A percentile compares a stretch with the other conserved stretches of the same genome.
These are phyloP conservation scores for Sclerodermus sp. DNA, from an alignment of 2,888 invertebrate genomes.

Conservation along the genomic window DNA sequence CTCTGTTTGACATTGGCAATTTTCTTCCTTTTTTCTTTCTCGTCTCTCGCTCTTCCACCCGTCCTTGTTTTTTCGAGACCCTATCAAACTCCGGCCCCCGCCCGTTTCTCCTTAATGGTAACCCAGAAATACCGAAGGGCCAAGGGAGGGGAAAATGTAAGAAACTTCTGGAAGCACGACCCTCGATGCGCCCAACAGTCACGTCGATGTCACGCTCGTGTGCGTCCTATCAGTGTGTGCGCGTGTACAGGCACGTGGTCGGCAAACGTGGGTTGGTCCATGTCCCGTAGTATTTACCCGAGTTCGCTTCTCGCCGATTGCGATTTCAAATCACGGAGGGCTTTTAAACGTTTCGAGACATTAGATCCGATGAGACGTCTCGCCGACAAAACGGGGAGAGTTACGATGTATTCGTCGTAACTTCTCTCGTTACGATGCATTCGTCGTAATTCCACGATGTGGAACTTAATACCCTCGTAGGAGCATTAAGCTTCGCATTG, in stretches of 20 bases:
- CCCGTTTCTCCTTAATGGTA: too few species aligned
- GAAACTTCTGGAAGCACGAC: slow-evolving; percentile 1
- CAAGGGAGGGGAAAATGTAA: background rate
- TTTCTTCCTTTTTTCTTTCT: background rate
- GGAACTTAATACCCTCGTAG: too few species aligned
- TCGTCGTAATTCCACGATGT: too few species aligned
- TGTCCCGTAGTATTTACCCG: background rate
- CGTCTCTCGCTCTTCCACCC: background rate
- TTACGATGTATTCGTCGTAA: too few species aligned
- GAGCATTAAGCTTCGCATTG: too few species aligned
- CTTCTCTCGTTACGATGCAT: too few species aligned
- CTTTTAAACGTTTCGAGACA: slow-evolving; percentile 12
- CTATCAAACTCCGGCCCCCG: background rate
- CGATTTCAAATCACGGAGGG: slow-evolving; percentile 10
- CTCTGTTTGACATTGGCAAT: background rate
- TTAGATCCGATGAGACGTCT: slow-evolving; percentile 7
- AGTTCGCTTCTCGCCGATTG: slow-evolving; percentile 4
- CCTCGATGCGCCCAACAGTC: background rate
- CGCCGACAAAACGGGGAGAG: background rate
- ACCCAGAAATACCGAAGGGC: too few species aligned
- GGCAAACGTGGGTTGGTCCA: too few species aligned
- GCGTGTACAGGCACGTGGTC: too few species aligned
- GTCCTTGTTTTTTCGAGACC: background rate
- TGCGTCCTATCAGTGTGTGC: too few species aligned
- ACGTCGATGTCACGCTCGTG: background rate